Percentiles rank a stretch among this genome's conserved stretches.
These are phyloP conservation scores for Urocitellus parryii DNA, from an alignment of 2,113 vertebrate genomes.

Conservation along the genomic window DNA sequence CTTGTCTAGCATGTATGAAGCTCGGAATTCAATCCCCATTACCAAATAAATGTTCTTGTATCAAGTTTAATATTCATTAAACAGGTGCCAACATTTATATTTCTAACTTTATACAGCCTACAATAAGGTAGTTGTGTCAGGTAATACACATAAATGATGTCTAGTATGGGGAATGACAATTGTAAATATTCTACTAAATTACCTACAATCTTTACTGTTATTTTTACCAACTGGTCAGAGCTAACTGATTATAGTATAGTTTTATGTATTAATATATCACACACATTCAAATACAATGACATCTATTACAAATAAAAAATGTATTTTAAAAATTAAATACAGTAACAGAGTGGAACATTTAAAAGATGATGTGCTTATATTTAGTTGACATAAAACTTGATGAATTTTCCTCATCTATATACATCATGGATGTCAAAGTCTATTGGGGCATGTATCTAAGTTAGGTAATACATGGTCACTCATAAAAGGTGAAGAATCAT, in stretches of 20 bases:
- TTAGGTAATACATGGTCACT: not conserved
- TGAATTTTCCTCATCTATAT: not conserved
- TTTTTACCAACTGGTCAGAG: not conserved
- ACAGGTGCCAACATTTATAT: not conserved
- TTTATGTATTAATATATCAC: not conserved
- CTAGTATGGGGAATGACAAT: not conserved
- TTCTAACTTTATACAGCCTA: not conserved
- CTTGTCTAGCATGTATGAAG: no score
- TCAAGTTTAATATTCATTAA: constrained; percentile 24
- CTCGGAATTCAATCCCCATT: not conserved
- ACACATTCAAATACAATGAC: not conserved
- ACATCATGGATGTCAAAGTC: not conserved
- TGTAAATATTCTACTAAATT: not conserved
- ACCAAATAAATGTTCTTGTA: not conserved
- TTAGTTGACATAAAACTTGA: not conserved
- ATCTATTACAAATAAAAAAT: not conserved
- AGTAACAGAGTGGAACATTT: not conserved
- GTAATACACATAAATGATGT: not conserved
- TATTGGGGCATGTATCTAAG: not conserved
- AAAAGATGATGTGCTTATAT: not conserved
- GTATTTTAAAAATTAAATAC: not conserved
- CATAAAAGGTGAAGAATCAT: not conserved
- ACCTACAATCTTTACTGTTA: not conserved
- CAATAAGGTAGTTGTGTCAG: not conserved
- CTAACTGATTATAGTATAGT: not conserved